Base-by-base conservation (phyloP, 2,888 invertebrate genomes). In the Diachrysia chrysitis region DNA sequence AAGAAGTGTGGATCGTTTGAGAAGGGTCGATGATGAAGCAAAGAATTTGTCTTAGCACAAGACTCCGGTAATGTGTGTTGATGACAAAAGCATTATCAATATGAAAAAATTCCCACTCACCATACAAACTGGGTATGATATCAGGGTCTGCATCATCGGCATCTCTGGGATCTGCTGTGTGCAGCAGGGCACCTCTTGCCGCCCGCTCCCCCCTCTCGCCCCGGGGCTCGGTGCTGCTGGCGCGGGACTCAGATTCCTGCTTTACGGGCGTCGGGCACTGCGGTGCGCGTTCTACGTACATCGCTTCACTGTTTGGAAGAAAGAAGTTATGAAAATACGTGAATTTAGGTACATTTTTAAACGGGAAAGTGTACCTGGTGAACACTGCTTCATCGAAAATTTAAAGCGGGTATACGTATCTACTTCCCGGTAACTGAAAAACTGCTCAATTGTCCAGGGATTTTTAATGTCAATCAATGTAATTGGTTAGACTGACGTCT, bases 51-150 rank as follows among this genome's bases (percentile, higher is more conserved):
- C n/a, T n/a, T n/a, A n/a, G n/a, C n/a, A n/a, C n/a, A n/a, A n/a
- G n/a, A n/a, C n/a, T n/a, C n/a, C n/a, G n/a, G n/a, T n/a, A n/a
- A n/a, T n/a, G n/a, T n/a, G n/a, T n/a, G n/a, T n/a, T n/a, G n/a
- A n/a, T n/a, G n/a, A n/a, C n/a, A n/a, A n/a, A n/a, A n/a, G n/a
- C n/a, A n/a, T n/a, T n/a, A n/a, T n/a, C n/a, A n/a, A n/a, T n/a
- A n/a, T n/a, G n/a, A n/a, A n/a, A n/a, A 42, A 25, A 6, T n/a
- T 14, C 0, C 17, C n/a, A 91, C 96, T 96, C 87, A 98, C 98
- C 98, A 93, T 98, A 98, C 92, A 98, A 97, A 95, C 97, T 98
- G 79, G 98, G 97, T 92, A 98, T 98, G 85, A 98, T 98, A 92
- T 98, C 98, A 57, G 98, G 98, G 94, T 98, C 98, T 62, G 97